phyloP scores from a whole-genome alignment of 2,113 vertebrate species.

The Odontophorus gujanensis region DNA sequence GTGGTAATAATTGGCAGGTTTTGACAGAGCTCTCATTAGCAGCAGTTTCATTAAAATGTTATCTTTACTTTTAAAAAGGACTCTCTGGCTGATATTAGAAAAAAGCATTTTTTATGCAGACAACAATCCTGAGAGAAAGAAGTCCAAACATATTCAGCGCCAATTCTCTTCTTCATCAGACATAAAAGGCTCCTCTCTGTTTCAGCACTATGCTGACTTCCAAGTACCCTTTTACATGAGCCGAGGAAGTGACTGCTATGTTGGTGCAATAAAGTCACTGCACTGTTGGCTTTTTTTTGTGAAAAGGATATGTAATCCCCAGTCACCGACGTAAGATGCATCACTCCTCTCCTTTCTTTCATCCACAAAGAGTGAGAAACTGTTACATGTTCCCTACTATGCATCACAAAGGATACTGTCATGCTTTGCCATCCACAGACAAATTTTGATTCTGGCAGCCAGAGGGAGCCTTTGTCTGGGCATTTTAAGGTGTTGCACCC shows the following conservation, averaged over 20 bases:
- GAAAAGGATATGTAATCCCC: not conserved
- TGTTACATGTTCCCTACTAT: not conserved
- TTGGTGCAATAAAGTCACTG: not conserved
- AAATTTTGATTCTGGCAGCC: not conserved
- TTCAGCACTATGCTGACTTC: not conserved
- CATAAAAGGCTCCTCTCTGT: not conserved
- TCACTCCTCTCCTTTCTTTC: not conserved
- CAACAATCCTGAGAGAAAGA: not conserved
- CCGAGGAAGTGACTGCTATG: not conserved
- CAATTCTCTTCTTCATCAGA: not conserved
- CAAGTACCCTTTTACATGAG: not conserved
- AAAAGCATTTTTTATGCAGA: constrained; percentile 6
- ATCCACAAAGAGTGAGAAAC: not conserved
- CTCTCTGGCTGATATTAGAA: not conserved
- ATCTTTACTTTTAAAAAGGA: not conserved
- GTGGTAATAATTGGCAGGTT: constrained; percentile 14
- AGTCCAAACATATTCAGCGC: accelerated
- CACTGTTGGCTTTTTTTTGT: accelerated
- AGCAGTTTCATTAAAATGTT: constrained; percentile 34
- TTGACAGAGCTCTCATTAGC: constrained; percentile 30
- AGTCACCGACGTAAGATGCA: not conserved
- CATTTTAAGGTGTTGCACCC: not conserved
- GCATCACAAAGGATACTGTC: not conserved
- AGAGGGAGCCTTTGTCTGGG: not conserved
- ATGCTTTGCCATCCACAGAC: not conserved